phyloP scores from a whole-genome alignment of 2,888 invertebrate genomes.

The Phyllotreta cruciferae region DNA sequence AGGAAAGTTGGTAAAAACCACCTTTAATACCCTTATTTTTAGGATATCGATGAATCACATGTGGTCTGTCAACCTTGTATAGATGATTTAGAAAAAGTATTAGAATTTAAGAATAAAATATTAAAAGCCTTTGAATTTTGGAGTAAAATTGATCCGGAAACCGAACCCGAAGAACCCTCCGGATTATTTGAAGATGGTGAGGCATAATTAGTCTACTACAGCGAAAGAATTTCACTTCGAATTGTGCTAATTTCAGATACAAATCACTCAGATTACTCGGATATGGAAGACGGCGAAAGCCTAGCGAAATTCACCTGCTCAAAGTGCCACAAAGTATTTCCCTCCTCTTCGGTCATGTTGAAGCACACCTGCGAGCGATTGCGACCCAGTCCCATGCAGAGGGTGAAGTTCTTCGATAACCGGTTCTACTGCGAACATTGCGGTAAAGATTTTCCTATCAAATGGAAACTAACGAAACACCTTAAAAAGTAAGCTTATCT shows the following conservation, averaged over 20 bases:
- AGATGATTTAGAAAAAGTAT: slow-evolving; percentile 39
- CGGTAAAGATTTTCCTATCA: slow-evolving; percentile 43
- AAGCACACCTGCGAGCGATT: slow-evolving; percentile 20
- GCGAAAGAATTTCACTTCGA: no score
- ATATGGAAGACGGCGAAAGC: slow-evolving; percentile 24
- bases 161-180: slow-evolving; percentile 3
- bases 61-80: slow-evolving; percentile 35
- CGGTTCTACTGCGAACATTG: slow-evolving; percentile 46
- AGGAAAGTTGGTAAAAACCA: neutral
- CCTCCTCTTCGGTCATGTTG: slow-evolving; percentile 16
- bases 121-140: slow-evolving; percentile 46
- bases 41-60: slow-evolving; percentile 36
- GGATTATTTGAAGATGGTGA: slow-evolving; percentile 9
- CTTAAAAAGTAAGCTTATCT: slow-evolving; percentile 33
- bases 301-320: slow-evolving; percentile 24
- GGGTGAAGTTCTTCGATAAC: neutral
- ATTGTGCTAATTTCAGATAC: neutral
- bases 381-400: no score
- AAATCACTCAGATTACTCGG: slow-evolving; percentile 13
- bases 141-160: slow-evolving; percentile 24
- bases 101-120: slow-evolving; percentile 47
- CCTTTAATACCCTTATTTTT: slow-evolving; percentile 10
- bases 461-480: slow-evolving; percentile 48
- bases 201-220: no score
- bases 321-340: slow-evolving; percentile 24